Conservation (phyloP, 2,888 invertebrate genomes). For the Eupithecia exiguata region DNA sequence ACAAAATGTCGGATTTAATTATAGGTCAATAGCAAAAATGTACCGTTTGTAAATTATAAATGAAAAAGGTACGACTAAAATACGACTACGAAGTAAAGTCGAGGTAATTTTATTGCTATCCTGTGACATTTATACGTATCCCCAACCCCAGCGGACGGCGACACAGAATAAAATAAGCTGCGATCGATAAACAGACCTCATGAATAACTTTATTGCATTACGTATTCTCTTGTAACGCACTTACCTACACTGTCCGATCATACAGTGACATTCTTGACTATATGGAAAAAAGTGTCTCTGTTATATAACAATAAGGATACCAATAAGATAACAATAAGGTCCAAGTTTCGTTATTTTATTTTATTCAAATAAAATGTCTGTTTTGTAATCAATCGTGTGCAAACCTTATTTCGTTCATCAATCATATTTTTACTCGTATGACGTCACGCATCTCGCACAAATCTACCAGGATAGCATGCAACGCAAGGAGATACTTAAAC, state of each 20-base stretch:
- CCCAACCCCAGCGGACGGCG: constrained; percentile 18
- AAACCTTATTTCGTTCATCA: constrained; percentile 11
- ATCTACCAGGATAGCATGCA: constrained; percentile 61
- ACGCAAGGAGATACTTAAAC: constrained; percentile 43
- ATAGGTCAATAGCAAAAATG: background rate
- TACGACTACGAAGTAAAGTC: background rate
- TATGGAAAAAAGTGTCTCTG: constrained; percentile 2
- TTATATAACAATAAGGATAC: background rate
- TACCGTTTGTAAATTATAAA: constrained; percentile 1
- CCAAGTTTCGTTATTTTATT: background rate
- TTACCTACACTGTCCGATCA: constrained; percentile 19
- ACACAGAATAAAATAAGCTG: constrained; percentile 19
- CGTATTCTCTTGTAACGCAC: constrained; percentile 55
- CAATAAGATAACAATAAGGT: no score
- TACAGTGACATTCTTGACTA: background rate
- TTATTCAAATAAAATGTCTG: background rate
- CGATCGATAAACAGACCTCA: constrained; percentile 68
- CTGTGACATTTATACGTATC: constrained; percentile 17
- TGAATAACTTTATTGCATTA: constrained; percentile 78
- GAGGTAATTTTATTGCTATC: constrained; percentile 3
- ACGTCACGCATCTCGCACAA: constrained; percentile 56
- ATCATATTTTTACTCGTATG: constrained; percentile 37
- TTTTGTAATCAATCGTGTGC: background rate
- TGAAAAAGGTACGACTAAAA: background rate
- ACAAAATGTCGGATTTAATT: background rate